Conservation (phyloP, 2,797 vertebrate species). For the Phalanger gymnotis region DNA sequence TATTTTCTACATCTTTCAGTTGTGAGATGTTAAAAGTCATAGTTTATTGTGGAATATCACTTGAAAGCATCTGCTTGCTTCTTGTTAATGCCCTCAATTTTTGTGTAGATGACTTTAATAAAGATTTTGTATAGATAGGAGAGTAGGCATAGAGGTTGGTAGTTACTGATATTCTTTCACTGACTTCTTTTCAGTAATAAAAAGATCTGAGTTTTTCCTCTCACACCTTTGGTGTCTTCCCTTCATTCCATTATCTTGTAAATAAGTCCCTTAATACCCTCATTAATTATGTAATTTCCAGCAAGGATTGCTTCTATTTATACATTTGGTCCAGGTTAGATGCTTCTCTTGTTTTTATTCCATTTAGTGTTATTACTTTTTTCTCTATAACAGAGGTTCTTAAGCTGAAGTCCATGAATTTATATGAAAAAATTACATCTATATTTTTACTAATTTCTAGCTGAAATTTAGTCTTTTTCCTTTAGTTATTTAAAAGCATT, state of each 20-base stretch:
- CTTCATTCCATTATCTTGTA: background rate
- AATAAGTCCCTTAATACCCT: background rate
- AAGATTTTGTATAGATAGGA: background rate
- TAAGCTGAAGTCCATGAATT: background rate
- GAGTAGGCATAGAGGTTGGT: background rate
- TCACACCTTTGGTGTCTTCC: background rate
- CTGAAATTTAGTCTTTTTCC: background rate
- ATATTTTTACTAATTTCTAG: background rate
- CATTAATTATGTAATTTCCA: background rate
- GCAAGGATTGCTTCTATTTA: background rate
- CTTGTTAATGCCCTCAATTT: background rate
- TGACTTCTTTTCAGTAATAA: background rate
- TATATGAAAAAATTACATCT: background rate
- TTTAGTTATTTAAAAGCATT: background rate
- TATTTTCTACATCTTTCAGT: background rate
- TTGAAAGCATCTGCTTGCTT: background rate
- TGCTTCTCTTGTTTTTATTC: background rate
- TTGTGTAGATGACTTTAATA: background rate
- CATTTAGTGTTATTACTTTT: background rate
- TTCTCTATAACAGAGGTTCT: background rate
- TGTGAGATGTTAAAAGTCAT: background rate
- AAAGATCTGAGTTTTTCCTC: background rate
- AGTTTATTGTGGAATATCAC: background rate
- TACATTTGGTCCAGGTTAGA: background rate
- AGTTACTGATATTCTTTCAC: background rate